These are phyloP conservation scores for Falco columbarius DNA, from an alignment of 2,797 vertebrate genomes.

Conservation along the genomic window DNA sequence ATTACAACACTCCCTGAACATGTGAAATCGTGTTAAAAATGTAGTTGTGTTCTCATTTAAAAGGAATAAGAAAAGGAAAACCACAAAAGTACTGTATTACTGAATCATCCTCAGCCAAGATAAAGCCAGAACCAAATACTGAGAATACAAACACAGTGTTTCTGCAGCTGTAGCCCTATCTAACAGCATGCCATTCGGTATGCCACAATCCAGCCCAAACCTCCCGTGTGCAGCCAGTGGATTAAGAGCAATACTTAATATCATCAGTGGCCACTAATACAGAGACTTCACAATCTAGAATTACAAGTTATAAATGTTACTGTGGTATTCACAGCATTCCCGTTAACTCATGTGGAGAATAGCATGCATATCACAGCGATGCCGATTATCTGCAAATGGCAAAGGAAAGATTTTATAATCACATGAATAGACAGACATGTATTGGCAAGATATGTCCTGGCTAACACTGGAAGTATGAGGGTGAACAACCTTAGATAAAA, in stretches of 20 bases:
- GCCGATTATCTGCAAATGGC: not conserved
- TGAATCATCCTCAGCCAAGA: not conserved
- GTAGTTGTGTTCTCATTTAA: not conserved
- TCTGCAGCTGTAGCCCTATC: not conserved
- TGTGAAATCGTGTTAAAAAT: not conserved
- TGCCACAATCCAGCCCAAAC: not conserved
- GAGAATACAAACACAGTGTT: not conserved
- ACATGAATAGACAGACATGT: not conserved
- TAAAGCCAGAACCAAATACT: not conserved
- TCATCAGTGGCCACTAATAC: not conserved
- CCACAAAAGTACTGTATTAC: not conserved
- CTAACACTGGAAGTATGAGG: not conserved
- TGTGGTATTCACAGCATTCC: not conserved
- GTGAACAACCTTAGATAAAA: not conserved
- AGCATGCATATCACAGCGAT: not conserved
- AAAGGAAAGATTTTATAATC: not conserved
- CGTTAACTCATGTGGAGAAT: not conserved
- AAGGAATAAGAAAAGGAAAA: not conserved
- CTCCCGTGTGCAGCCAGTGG: not conserved
- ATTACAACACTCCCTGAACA: not conserved
- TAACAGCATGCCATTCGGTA: not conserved
- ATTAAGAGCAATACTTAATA: constrained; percentile 17
- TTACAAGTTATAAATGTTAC: not conserved
- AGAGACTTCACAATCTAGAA: not conserved
- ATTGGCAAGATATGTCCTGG: not conserved